Evolutionary conservation across 2,797 vertebrate species (phyloP).

Genomic region (Siniperca obscura): DNA sequence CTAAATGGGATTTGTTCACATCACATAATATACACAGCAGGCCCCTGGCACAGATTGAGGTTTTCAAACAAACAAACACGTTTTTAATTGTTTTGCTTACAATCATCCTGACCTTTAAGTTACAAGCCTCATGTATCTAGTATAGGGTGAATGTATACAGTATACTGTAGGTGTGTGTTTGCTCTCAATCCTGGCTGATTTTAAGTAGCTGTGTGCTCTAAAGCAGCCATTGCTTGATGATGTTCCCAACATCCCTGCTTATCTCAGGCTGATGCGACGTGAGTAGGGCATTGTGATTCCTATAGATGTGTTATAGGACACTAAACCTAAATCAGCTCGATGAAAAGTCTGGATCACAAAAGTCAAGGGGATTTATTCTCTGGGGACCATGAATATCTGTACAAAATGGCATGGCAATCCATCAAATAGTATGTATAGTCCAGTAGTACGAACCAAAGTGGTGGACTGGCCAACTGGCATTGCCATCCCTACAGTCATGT

Average conservation of each 20-base stretch:
- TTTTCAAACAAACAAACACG: conserved; percentile 26
- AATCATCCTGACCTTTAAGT: conserved; percentile 34
- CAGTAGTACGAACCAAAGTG: not conserved
- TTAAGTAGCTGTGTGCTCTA: not conserved
- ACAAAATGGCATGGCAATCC: not conserved
- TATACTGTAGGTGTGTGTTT: not conserved
- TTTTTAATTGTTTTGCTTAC: conserved; percentile 42
- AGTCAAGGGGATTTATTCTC: not conserved
- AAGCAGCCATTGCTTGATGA: not conserved
- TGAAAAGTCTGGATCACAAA: not conserved
- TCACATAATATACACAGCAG: conserved; percentile 45
- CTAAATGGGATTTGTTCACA: conserved; percentile 49
- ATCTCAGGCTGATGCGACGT: not conserved
- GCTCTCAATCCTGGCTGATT: not conserved
- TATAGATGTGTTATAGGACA: not conserved
- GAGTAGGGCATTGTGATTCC: not conserved
- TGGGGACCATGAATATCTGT: not conserved
- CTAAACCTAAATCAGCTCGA: not conserved
- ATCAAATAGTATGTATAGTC: no score
- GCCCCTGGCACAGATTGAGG: conserved; percentile 14
- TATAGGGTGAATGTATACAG: not conserved
- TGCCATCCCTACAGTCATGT: no score
- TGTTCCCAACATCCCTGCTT: not conserved
- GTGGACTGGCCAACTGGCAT: not conserved
- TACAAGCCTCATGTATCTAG: not conserved